A percentile compares a stretch with the other conserved stretches of the same genome.
These are phyloP conservation scores for Hypena proboscidalis DNA, from an alignment of 2,888 invertebrate species.

Conservation along the genomic window DNA sequence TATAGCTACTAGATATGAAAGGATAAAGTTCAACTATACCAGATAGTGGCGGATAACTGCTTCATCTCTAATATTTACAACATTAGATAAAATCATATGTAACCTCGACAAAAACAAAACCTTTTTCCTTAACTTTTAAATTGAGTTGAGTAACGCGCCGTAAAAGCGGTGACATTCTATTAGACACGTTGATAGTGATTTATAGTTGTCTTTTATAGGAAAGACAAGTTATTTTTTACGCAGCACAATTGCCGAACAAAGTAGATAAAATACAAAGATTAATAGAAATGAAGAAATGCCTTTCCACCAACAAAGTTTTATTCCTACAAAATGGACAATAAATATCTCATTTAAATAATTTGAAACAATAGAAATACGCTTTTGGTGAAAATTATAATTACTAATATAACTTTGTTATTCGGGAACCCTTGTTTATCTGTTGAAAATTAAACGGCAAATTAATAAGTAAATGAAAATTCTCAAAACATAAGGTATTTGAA, in stretches of 20 bases:
- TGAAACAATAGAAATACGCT: background rate
- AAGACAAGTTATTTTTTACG: constrained; percentile 3
- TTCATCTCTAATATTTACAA: too few species aligned
- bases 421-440: background rate
- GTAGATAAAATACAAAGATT: constrained; percentile 2
- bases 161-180: constrained; percentile 28
- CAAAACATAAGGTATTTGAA: too few species aligned
- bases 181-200: constrained; percentile 35
- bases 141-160: constrained; percentile 6
- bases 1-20: too few species aligned
- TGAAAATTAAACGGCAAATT: too few species aligned
- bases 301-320: background rate
- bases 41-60: too few species aligned
- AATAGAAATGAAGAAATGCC: constrained; percentile 1
- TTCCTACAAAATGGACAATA: constrained; percentile 1
- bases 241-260: background rate
- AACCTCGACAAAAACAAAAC: too few species aligned
- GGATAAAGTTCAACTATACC: too few species aligned
- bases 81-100: too few species aligned
- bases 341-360: constrained; percentile 3
- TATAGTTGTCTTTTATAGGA: constrained; percentile 19
- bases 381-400: constrained; percentile 7
- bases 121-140: too few species aligned
- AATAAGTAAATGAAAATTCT: too few species aligned
- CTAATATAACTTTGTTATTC: constrained; percentile 2